Evolutionary conservation across 2,888 invertebrate genomes (phyloP).

Genomic region (Steinernema carpocapsae): DNA sequence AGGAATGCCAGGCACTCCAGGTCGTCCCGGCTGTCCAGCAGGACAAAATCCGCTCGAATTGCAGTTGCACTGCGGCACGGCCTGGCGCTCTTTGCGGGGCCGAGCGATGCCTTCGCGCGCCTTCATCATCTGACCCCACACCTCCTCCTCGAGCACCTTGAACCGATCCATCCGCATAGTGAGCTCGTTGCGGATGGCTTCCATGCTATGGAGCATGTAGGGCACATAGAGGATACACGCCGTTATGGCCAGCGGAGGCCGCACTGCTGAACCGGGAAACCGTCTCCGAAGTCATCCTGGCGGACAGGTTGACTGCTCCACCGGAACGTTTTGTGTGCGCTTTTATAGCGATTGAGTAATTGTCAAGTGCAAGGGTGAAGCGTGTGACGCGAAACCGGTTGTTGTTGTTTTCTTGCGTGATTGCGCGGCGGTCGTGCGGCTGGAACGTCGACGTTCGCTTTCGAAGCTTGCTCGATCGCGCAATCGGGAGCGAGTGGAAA

Average conservation of each 20-base stretch:
- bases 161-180: constrained; percentile 22
- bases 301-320: not conserved
- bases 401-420: constrained; percentile 16
- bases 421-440: constrained; percentile 14
- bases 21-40: constrained; percentile 17
- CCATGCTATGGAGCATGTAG: constrained; percentile 3
- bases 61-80: constrained; percentile 28
- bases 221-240: constrained; percentile 17
- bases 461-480: constrained; percentile 12
- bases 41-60: not conserved
- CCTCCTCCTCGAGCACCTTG: constrained; percentile 29
- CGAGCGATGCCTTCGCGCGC: not conserved
- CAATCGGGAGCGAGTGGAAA: not conserved
- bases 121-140: constrained; percentile 24
- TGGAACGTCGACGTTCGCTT: constrained; percentile 32
- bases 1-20: constrained; percentile 7
- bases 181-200: not conserved
- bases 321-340: no score
- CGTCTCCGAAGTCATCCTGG: constrained; percentile 10
- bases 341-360: not conserved
- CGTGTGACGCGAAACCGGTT: not conserved
- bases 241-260: not conserved
- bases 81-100: constrained; percentile 30
- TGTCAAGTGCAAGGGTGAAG: not conserved
- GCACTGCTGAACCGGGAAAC: constrained; percentile 19